phyloP scores from a whole-genome alignment of 2,797 vertebrate species.

The Podarcis lilfordi region DNA sequence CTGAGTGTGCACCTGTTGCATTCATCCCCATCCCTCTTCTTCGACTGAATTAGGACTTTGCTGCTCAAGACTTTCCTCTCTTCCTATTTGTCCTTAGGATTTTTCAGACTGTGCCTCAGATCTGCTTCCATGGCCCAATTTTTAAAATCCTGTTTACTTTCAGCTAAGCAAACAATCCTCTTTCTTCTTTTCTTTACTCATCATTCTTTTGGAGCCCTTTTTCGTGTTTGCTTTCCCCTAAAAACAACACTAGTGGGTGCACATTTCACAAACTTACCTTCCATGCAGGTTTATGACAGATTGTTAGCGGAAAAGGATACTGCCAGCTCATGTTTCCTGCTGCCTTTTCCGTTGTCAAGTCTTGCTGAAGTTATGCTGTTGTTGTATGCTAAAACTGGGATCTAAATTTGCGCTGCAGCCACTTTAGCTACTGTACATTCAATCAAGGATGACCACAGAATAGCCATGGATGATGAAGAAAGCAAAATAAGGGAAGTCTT shows the following conservation, averaged over 20 bases:
- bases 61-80: accelerated
- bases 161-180: not conserved
- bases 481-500: not conserved
- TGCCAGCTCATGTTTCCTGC: not conserved
- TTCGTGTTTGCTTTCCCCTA: not conserved
- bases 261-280: not conserved
- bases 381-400: too few species aligned
- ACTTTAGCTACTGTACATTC: not conserved
- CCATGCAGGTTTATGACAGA: not conserved
- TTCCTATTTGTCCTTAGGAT: not conserved
- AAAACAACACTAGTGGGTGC: not conserved
- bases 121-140: not conserved
- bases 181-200: not conserved
- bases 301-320: not conserved
- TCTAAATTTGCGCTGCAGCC: not conserved
- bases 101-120: not conserved
- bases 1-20: not conserved
- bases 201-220: not conserved
- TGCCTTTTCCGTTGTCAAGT: not conserved
- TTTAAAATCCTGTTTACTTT: not conserved
- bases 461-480: not conserved
- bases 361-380: not conserved
- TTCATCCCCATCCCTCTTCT: too few species aligned
- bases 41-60: not conserved
- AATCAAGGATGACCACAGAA: not conserved